Percentiles rank a stretch among this genome's conserved stretches.
Conservation (phyloP, 2,888 invertebrate species). For the Ischnus inquisitorius region DNA sequence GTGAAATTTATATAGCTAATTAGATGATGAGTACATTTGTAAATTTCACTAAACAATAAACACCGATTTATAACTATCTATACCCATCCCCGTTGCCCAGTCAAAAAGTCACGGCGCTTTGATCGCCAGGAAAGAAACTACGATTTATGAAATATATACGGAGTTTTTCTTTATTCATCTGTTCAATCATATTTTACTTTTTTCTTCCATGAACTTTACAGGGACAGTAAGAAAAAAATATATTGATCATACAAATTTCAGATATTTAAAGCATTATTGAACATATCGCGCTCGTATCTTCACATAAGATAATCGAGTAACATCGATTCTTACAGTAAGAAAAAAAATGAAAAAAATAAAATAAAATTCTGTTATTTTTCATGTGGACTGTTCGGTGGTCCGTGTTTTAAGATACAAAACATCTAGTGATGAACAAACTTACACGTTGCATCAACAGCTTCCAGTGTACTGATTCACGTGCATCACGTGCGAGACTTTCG, state of each 20-base stretch:
- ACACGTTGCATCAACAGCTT: constrained; percentile 17
- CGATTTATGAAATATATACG: constrained; percentile 56
- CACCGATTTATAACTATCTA: constrained; percentile 79
- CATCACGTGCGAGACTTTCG: constrained; percentile 4
- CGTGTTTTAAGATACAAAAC: neutral
- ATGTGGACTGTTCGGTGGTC: neutral
- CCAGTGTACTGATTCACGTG: constrained; percentile 15
- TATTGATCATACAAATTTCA: constrained; percentile 41
- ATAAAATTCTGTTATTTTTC: neutral
- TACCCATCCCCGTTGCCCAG: neutral
- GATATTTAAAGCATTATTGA: constrained; percentile 14
- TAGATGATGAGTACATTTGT: constrained; percentile 77
- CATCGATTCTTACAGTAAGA: neutral
- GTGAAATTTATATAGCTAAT: constrained; percentile 67
- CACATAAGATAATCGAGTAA: constrained; percentile 9
- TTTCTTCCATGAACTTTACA: constrained; percentile 11
- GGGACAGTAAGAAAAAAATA: constrained; percentile 16
- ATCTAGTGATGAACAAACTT: neutral
- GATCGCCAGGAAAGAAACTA: constrained; percentile 11
- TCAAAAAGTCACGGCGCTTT: neutral
- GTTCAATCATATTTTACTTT: constrained; percentile 33
- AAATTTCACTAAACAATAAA: constrained; percentile 83
- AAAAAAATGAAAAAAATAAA: neutral
- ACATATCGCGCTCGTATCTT: neutral
- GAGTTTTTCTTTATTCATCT: constrained; percentile 48